Percentiles rank a stretch among this genome's conserved stretches.
Evolutionary conservation across 2,797 vertebrate genomes (phyloP).

Genomic region (Thamnophis elegans): DNA sequence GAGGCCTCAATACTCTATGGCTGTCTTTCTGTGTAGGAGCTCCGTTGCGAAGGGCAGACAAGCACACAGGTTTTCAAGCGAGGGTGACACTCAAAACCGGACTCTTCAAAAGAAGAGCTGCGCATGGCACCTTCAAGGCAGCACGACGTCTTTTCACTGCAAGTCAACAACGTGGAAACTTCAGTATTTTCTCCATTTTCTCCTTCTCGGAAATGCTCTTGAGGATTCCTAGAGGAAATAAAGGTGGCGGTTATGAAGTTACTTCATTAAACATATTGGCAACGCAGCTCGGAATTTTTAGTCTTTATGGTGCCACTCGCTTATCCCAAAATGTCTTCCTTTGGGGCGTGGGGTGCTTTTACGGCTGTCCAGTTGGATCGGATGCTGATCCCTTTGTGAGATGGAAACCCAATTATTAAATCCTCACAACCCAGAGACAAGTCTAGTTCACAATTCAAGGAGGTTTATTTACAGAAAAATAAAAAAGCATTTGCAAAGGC

Average conservation of each 20-base stretch:
- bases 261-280: background rate
- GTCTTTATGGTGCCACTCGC: background rate
- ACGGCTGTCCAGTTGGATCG: background rate
- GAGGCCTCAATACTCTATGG: background rate
- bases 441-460: too few relatives aligned
- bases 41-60: constrained; percentile 85
- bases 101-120: background rate
- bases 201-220: background rate
- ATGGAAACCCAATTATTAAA: too few relatives aligned
- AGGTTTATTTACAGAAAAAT: too few relatives aligned
- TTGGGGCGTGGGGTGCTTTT: background rate
- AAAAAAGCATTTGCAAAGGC: too few relatives aligned
- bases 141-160: too few relatives aligned
- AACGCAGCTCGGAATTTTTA: background rate
- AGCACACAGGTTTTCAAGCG: constrained; percentile 85
- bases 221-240: background rate
- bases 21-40: constrained; percentile 70
- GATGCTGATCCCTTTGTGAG: background rate
- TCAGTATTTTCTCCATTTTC: background rate
- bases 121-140: too few relatives aligned
- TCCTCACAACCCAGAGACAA: too few relatives aligned
- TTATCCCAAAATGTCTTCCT: background rate
- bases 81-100: constrained; percentile 33
- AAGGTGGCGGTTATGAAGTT: background rate
- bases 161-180: background rate